phyloP scores from a whole-genome alignment of 2,113 vertebrate genomes.

The Monopterus albus region DNA sequence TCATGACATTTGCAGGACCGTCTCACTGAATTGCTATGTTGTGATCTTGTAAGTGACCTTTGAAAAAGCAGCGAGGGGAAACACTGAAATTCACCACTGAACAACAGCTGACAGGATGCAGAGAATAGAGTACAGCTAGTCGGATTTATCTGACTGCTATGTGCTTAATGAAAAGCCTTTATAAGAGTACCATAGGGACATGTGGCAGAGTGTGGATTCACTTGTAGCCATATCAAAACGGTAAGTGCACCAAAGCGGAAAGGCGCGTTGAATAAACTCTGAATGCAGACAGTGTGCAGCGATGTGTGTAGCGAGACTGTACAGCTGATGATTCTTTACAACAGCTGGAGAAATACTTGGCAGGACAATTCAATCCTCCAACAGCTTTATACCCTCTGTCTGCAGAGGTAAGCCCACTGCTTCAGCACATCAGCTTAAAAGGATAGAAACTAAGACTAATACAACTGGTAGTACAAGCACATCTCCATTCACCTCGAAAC shows the following conservation, averaged over 20 bases:
- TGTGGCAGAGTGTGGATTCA: slow-evolving; percentile 21
- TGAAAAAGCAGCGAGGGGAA: slow-evolving; percentile 13
- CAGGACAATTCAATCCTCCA: slow-evolving; percentile 2
- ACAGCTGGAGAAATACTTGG: slow-evolving; percentile 14
- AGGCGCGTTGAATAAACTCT: neutral
- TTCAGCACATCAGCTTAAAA: neutral
- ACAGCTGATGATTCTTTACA: slow-evolving; percentile 20
- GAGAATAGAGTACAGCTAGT: neutral
- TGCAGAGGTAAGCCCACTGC: neutral
- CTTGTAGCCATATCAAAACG: slow-evolving; percentile 14
- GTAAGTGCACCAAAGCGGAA: neutral
- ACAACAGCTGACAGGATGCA: slow-evolving; percentile 14
- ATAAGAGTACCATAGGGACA: slow-evolving; percentile 14
- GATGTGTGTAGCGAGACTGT: slow-evolving; percentile 5
- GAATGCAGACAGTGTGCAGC: slow-evolving; percentile 12
- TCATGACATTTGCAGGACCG: neutral
- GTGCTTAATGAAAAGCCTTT: slow-evolving; percentile 43
- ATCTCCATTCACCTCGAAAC: neutral
- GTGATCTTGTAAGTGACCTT: slow-evolving; percentile 29
- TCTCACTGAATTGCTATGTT: slow-evolving; percentile 15
- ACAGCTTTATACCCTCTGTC: neutral
- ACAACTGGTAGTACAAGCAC: neutral
- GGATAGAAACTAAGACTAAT: neutral
- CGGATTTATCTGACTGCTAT: slow-evolving; percentile 11
- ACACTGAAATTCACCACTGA: slow-evolving; percentile 33